Evolutionary conservation across 2,797 vertebrate genomes (phyloP).

Genomic region (Galagoides demidoff): DNA sequence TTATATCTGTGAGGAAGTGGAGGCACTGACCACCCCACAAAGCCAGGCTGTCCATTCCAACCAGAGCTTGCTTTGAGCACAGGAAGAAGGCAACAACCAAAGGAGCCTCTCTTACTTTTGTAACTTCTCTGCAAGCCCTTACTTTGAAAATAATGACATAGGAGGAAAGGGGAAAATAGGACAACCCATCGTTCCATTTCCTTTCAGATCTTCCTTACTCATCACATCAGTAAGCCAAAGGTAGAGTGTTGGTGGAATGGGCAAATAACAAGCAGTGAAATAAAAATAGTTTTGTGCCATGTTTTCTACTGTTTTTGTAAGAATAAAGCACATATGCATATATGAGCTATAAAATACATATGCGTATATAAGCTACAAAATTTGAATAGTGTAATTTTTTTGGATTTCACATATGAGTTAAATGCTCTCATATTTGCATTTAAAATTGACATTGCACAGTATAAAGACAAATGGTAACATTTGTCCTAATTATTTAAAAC

Average conservation of each 20-base stretch:
- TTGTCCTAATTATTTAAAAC: conserved; percentile 7
- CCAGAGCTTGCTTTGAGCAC: not conserved
- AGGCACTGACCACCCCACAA: not conserved
- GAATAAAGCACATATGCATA: not conserved
- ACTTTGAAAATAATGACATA: not conserved
- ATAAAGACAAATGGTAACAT: not conserved
- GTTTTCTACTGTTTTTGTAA: not conserved
- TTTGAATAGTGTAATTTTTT: not conserved
- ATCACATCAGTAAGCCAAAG: not conserved
- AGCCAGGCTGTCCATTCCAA: not conserved
- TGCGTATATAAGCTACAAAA: not conserved
- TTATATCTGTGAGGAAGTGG: not conserved
- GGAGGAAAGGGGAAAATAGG: not conserved
- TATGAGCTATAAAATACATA: not conserved
- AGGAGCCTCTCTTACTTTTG: not conserved
- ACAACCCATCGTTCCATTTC: not conserved
- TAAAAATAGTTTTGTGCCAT: not conserved
- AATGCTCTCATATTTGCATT: not conserved
- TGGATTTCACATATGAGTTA: not conserved
- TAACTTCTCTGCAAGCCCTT: not conserved
- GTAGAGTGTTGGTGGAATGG: not conserved
- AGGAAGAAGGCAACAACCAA: not conserved
- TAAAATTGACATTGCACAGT: not conserved
- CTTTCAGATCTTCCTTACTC: not conserved
- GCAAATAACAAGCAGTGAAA: not conserved